These are phyloP conservation scores for Boleophthalmus pectinirostris DNA, from an alignment of 2,113 vertebrate species.

Conservation along the genomic window DNA sequence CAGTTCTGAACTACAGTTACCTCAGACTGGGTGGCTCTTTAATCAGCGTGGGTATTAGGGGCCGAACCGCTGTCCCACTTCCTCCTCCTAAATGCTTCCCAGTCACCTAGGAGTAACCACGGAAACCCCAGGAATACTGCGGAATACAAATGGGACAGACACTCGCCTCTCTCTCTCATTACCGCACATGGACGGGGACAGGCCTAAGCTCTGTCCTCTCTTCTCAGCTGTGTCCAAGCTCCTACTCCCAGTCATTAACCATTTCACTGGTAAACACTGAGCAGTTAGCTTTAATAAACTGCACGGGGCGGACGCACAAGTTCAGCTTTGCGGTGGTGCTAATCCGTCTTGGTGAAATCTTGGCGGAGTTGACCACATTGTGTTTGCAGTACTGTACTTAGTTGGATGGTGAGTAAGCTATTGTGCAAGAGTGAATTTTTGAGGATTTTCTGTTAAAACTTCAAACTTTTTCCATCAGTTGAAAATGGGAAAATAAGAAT, in stretches of 20 bases:
- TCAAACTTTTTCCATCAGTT: background rate
- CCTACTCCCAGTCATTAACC: constrained; percentile 61
- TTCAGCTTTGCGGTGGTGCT: background rate
- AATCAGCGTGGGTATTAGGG: constrained; percentile 72
- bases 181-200: constrained; percentile 39
- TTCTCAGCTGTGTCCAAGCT: constrained; percentile 47
- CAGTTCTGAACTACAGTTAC: constrained; percentile 69
- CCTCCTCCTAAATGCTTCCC: constrained; percentile 84
- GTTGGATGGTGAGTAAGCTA: background rate
- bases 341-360: background rate
- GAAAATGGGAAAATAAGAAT: background rate
- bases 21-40: constrained; percentile 55
- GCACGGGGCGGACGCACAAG: constrained; percentile 1
- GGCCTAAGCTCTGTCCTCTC: constrained; percentile 51
- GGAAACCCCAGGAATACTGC: constrained; percentile 79
- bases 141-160: constrained; percentile 85
- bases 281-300: constrained; percentile 51
- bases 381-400: background rate
- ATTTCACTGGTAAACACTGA: constrained; percentile 78
- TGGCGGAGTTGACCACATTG: background rate
- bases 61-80: constrained; percentile 75
- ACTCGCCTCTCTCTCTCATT: constrained; percentile 64
- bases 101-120: constrained; percentile 89
- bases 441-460: background rate
- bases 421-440: background rate